Evolutionary conservation across 2,797 vertebrate genomes (phyloP), one percentile per base, ranked within the genome.

Genomic region (Heterohyrax brucei): DNA sequence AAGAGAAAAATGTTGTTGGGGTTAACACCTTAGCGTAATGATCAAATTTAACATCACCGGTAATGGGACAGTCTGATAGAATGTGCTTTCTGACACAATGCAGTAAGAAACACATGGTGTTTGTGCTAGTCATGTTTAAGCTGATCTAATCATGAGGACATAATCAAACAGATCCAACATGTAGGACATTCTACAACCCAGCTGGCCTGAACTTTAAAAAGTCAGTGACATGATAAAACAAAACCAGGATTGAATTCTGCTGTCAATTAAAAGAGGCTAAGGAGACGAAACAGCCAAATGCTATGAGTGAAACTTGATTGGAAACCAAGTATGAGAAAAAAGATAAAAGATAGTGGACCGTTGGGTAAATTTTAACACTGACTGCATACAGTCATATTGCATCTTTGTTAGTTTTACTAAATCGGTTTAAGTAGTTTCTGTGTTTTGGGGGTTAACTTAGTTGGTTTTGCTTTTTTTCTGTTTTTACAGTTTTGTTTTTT

Each of bases 21-120:
- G 28, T 80, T 53, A 77, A 22, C 70, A 93, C 28, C 62, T 93
- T 94, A 81, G 91, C 46, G 66, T 53, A 33, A 44, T 91, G 53
- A 82, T 82, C 59, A 59, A 9, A 56, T 87, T 88, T 87, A 77
- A 61, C 48, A 87, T 78, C 28, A 26, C 13, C 66, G n/a, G 4
- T 10, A 4, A 19, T 33, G 59, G 18, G 53, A 50, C 28, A 39
- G 8, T 76, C 78, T 92, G 66, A 87, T 56, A 59, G 66, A 33
- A 44, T 30, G 44, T 81, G 66, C 68, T 22, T 87, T 89, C 28
- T 87, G 3, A 28, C 76, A 12, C 28, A 44, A 53, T 30, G 10
- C 50, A 46, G 0, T 79, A 44, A 75, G 89, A 90, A 78, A 81
- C 30, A 50, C 24, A 68, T 3, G 30, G 44, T n/a, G 19, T 82